Evolutionary conservation across 2,888 invertebrate species (phyloP), one percentile per base, ranked within the genome.

Genomic region (Lasioglossum malachurum): DNA sequence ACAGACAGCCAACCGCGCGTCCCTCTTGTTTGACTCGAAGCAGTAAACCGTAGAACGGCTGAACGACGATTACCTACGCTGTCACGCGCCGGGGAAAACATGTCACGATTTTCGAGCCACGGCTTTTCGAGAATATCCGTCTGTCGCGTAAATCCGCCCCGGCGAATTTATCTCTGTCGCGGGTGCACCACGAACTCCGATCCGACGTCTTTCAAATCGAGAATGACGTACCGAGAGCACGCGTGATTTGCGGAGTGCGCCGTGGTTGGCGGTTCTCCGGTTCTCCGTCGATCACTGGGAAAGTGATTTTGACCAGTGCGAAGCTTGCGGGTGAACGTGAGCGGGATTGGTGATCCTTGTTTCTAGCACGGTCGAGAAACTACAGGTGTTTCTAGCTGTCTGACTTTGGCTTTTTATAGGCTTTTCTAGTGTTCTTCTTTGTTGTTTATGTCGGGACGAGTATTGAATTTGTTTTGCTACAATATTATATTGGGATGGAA

Each of bases 1-100:
- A 74, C 71, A 60, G 35, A 67, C 44, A 41, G 78, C 75, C 83
- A 77, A 88, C 76, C 46, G 46, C 83, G 83, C 81, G 81, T 75
- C 78, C 71, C 71, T 88, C 90, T 84, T 83, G 88, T 87, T 88
- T 87, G 87, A 88, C 90, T 83, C 79, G 74, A 44, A 80, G 90
- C 82, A 80, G 86, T 88, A 90, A 90, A 88, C 83, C 84, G 75
- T 72, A 67, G 53, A 44, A 78, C 69, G 78, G 80, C 53, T 67
- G 88, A 73, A 82, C 82, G 83, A 86, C 86, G 89, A 90, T 90
- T 90, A 90, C 86, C 86, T 76, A 53, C 57, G 89, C 80, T 90
- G 90, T 89, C 90, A 89, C 86, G 86, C 53, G 86, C 75, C 76
- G 78, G 83, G 83, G 86, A 86, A 86, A 90, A 90, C 90, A 88